Percentiles rank a stretch among this genome's conserved stretches.
Evolutionary conservation across 2,113 vertebrate genomes (phyloP).

Genomic region (Micromys minutus): DNA sequence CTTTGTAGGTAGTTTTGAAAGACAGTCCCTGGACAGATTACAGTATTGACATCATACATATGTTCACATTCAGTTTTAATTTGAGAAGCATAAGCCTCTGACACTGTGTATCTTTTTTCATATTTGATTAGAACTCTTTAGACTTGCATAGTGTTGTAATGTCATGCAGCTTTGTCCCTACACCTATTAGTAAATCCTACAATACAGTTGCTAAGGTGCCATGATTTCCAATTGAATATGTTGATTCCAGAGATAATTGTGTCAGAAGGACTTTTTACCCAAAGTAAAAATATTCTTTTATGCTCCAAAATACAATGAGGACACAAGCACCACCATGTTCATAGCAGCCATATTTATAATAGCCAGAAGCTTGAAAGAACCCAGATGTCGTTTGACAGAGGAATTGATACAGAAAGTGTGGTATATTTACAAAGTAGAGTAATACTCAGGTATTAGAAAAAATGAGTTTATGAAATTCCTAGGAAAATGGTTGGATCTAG

Average conservation of each 20-base stretch:
- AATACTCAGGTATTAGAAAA: no score
- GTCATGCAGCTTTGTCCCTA: background rate
- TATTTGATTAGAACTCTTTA: conserved; percentile 15
- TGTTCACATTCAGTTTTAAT: background rate
- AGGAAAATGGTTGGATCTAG: no score
- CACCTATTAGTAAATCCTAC: background rate
- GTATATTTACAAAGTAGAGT: no score
- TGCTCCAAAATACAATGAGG: no score
- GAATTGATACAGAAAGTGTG: no score
- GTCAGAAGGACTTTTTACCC: background rate
- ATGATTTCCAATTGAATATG: background rate
- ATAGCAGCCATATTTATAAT: no score
- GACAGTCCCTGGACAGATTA: background rate
- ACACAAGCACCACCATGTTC: no score
- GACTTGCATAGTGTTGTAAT: background rate
- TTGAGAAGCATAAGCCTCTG: background rate
- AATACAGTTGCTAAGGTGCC: background rate
- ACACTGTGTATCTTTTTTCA: background rate
- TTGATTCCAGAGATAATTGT: background rate
- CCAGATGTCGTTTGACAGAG: no score
- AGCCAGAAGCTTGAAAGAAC: no score
- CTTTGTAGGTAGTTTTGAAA: background rate
- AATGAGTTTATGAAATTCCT: no score
- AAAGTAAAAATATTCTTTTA: conserved; percentile 22
- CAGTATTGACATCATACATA: background rate